A percentile compares a stretch with the other conserved stretches of the same genome.
Conservation (phyloP, 35 echinoderm and acorn worm genomes). For the Acanthaster planci region DNA sequence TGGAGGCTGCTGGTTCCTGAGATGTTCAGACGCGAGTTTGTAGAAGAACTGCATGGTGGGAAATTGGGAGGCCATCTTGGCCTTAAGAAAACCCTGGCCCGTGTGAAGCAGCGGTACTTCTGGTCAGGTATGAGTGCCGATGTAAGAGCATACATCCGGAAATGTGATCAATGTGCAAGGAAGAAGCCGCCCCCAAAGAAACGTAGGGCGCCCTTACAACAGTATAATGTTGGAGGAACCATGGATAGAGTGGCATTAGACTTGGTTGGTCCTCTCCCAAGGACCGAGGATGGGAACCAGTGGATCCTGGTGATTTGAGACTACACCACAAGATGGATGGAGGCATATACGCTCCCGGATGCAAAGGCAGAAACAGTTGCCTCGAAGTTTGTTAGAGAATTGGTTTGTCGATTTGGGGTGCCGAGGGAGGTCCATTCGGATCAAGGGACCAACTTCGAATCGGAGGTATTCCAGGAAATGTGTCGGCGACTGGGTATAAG, state of each 20-base stretch:
- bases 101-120: neutral
- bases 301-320: slow-evolving; percentile 47
- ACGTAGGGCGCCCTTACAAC: slow-evolving; percentile 20
- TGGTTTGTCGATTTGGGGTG: slow-evolving; percentile 50
- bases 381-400: slow-evolving; percentile 35
- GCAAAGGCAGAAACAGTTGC: slow-evolving; percentile 55
- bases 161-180: slow-evolving; percentile 22
- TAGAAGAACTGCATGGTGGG: neutral
- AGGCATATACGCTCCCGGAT: slow-evolving; percentile 51
- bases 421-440: slow-evolving; percentile 43
- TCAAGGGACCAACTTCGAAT: slow-evolving; percentile 56
- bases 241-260: slow-evolving; percentile 40
- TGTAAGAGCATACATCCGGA: slow-evolving; percentile 3
- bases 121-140: slow-evolving; percentile 30
- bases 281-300: slow-evolving; percentile 27
- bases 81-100: slow-evolving; percentile 15
- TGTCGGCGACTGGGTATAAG: slow-evolving; percentile 21
- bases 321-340: slow-evolving; percentile 57
- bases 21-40: neutral
- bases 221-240: slow-evolving; percentile 23
- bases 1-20: neutral
- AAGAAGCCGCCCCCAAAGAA: slow-evolving; percentile 24
- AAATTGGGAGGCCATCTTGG: slow-evolving; percentile 12
- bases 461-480: slow-evolving; percentile 38
- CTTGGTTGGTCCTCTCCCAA: slow-evolving; percentile 20